These are phyloP conservation scores for Anas platyrhynchos DNA, from an alignment of 2,113 vertebrate species.

Conservation along the genomic window DNA sequence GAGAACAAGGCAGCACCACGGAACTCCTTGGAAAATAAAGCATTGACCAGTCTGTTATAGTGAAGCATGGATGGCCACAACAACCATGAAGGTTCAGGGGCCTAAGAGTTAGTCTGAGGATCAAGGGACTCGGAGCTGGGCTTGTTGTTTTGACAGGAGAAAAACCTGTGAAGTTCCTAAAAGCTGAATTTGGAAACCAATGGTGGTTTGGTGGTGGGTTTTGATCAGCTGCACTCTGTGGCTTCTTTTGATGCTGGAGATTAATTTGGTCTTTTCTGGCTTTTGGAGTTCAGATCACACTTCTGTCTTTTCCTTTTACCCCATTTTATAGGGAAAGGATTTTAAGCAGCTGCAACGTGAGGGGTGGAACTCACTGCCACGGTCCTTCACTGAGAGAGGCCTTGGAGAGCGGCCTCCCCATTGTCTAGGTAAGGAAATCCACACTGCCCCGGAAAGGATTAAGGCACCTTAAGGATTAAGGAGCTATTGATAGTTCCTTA, in stretches of 20 bases:
- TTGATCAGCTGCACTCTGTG: background rate
- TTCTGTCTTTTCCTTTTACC: background rate
- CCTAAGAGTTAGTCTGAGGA: background rate
- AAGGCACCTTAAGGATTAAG: background rate
- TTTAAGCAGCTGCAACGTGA: background rate
- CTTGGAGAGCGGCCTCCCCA: background rate
- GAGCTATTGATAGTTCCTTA: accelerated
- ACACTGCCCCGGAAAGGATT: background rate
- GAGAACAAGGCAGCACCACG: background rate
- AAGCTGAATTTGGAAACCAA: background rate
- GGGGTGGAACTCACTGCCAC: background rate
- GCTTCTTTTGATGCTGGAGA: background rate
- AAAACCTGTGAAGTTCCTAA: background rate
- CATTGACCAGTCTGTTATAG: accelerated
- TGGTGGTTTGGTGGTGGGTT: background rate
- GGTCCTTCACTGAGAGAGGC: background rate
- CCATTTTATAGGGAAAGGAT: background rate
- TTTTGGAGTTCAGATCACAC: background rate
- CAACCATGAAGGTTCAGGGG: background rate
- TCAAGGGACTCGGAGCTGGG: background rate
- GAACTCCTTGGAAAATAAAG: background rate
- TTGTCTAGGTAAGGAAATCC: background rate
- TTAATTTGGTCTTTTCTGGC: background rate
- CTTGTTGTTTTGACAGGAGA: background rate
- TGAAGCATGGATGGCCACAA: background rate